phyloP scores from a whole-genome alignment of 2,113 vertebrate species.

The Semicossyphus pulcher region DNA sequence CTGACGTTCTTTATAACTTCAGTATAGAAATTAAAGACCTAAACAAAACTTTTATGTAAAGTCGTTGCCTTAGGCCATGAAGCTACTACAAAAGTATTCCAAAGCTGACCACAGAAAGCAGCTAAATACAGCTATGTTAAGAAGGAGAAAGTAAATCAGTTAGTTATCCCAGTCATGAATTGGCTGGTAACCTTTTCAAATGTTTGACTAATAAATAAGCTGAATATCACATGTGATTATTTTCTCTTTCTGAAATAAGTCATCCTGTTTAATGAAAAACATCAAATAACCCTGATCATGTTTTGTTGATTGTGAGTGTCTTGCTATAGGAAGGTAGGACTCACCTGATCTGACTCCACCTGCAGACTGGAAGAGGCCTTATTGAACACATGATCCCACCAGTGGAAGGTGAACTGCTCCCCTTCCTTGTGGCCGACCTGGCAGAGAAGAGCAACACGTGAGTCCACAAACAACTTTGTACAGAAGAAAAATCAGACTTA shows the following conservation, averaged over 20 bases:
- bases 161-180: neutral
- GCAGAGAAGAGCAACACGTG: neutral
- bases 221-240: neutral
- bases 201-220: neutral
- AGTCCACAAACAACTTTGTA: neutral
- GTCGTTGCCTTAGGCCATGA: too few relatives aligned
- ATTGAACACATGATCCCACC: constrained; percentile 98
- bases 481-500: neutral
- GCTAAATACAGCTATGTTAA: too few relatives aligned
- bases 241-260: too few relatives aligned
- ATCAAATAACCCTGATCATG: neutral
- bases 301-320: neutral
- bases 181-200: neutral
- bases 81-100: too few relatives aligned
- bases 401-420: constrained; percentile 93
- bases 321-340: neutral
- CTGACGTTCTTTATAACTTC: too few relatives aligned
- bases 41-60: too few relatives aligned
- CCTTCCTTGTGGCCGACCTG: constrained; percentile 92
- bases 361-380: constrained; percentile 87
- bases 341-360: constrained; percentile 86
- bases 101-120: too few relatives aligned
- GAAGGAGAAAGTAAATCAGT: too few relatives aligned
- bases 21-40: too few relatives aligned
- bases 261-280: too few relatives aligned